Percentiles rank a stretch among this genome's conserved stretches.
Conservation (phyloP, 2,113 vertebrate species). For the Spheniscus mendiculus region DNA sequence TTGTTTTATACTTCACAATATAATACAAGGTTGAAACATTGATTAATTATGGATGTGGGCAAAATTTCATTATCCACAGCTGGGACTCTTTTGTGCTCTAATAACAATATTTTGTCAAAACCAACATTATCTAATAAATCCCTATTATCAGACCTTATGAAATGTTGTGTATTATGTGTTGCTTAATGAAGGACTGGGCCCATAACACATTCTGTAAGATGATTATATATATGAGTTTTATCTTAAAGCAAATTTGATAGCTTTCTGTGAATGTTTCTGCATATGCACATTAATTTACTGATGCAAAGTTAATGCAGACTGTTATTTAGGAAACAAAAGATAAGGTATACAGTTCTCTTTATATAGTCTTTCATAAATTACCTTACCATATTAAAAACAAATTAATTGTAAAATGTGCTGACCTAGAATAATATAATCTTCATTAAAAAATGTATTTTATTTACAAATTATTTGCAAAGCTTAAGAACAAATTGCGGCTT, state of each 20-base stretch:
- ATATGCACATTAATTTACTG: not conserved
- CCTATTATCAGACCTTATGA: not conserved
- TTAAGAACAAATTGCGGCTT: not conserved
- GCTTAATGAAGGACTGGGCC: not conserved
- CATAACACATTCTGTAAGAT: not conserved
- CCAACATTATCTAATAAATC: not conserved
- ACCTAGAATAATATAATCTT: not conserved
- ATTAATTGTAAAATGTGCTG: not conserved
- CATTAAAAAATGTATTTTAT: not conserved
- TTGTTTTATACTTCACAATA: constrained; percentile 43
- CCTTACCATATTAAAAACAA: not conserved
- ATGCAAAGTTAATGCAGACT: not conserved
- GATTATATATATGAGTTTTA: not conserved
- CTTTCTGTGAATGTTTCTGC: not conserved
- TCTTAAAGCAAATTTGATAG: not conserved
- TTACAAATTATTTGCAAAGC: not conserved
- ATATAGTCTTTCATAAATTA: not conserved
- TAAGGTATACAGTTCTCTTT: not conserved
- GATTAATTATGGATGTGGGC: constrained; percentile 27
- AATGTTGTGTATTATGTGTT: not conserved
- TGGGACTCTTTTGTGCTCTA: not conserved
- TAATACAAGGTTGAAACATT: constrained; percentile 14
- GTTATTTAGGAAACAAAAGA: not conserved
- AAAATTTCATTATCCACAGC: constrained; percentile 30
- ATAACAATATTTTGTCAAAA: constrained; percentile 24